These are phyloP conservation scores for Oreochromis grahami DNA, from an alignment of 2,797 vertebrate genomes.

Conservation along the genomic window DNA sequence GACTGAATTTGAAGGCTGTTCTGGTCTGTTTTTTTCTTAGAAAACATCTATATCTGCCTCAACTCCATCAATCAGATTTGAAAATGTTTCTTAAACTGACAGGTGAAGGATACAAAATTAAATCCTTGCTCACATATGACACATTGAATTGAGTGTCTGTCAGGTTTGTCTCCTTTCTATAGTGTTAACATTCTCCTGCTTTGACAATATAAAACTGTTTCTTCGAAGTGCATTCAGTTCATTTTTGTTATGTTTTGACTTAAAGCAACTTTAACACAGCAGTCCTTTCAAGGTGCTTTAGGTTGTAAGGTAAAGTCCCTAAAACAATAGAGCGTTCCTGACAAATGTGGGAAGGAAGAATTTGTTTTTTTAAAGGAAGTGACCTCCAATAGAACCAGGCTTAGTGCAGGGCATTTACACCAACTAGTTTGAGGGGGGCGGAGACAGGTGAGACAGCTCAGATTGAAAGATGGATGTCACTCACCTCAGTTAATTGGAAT, in stretches of 20 bases:
- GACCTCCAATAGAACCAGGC: neutral
- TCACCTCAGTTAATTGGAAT: neutral
- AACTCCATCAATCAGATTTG: neutral
- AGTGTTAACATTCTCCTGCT: neutral
- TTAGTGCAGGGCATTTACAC: accelerated
- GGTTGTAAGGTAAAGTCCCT: neutral
- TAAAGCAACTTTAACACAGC: neutral
- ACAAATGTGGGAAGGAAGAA: neutral
- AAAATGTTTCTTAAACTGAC: neutral
- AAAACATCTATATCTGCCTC: neutral
- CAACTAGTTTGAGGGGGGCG: neutral
- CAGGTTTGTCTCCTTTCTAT: no score
- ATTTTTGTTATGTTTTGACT: neutral
- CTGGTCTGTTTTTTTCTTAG: neutral
- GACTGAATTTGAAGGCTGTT: neutral
- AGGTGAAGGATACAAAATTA: neutral
- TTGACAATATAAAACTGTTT: neutral
- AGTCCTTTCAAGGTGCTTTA: neutral
- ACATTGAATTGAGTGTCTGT: neutral
- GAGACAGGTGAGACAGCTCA: neutral
- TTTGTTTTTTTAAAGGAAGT: neutral
- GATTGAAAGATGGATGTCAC: neutral
- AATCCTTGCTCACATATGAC: neutral
- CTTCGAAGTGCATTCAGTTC: neutral
- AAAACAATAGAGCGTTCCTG: neutral